Evolutionary conservation across 2,113 vertebrate species (phyloP).

Genomic region (Rhabdomys dilectus): DNA sequence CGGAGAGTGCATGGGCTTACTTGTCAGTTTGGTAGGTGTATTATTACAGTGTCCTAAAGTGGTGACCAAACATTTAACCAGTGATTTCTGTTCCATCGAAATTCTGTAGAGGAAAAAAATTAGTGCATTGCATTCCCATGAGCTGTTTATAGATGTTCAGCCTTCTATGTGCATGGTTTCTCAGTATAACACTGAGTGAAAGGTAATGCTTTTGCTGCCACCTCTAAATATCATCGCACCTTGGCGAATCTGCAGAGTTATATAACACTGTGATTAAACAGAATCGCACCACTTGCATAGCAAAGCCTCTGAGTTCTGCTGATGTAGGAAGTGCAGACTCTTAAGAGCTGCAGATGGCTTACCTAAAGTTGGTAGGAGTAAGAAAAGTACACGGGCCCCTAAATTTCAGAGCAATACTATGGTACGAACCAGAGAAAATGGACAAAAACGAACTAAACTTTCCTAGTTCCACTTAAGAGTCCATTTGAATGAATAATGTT

Average conservation of each 20-base stretch:
- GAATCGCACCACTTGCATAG: conserved; percentile 68
- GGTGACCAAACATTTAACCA: conserved; percentile 68
- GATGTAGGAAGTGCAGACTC: conserved; percentile 70
- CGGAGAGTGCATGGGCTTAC: conserved; percentile 22
- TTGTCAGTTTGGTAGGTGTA: conserved; percentile 62
- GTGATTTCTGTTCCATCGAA: conserved; percentile 65
- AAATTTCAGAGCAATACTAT: conserved; percentile 16
- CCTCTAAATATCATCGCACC: conserved; percentile 69
- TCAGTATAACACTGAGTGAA: conserved; percentile 74
- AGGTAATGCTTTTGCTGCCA: conserved; percentile 70
- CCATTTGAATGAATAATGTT: conserved; percentile 45
- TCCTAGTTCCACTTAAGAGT: conserved; percentile 48
- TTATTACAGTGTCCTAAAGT: conserved; percentile 63
- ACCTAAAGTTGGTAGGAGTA: conserved; percentile 57
- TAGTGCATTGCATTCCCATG: conserved; percentile 65
- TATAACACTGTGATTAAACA: conserved; percentile 74
- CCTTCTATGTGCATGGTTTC: conserved; percentile 49
- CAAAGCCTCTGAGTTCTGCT: conserved; percentile 65
- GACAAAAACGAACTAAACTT: conserved; percentile 56
- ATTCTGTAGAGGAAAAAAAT: conserved; percentile 55
- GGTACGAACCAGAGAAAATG: not conserved
- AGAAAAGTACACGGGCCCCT: conserved; percentile 37
- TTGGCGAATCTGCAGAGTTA: conserved; percentile 72
- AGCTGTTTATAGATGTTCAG: conserved; percentile 64
- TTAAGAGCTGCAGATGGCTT: conserved; percentile 47